phyloP scores from a whole-genome alignment of 2,797 vertebrate genomes.

The Apogon talboti region DNA sequence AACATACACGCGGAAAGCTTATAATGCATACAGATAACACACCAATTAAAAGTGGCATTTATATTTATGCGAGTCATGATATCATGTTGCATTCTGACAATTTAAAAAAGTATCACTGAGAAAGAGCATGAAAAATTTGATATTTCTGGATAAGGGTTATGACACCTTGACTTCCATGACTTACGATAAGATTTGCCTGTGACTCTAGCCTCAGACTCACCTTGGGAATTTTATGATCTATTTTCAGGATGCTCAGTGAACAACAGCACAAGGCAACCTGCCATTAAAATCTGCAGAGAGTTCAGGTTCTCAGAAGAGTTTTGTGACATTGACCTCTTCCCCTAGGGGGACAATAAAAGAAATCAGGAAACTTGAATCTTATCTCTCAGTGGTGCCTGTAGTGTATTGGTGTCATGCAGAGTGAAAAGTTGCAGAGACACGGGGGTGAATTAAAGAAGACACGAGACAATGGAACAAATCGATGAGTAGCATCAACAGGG shows the following conservation, averaged over 20 bases:
- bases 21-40: no score
- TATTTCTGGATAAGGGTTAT: neutral
- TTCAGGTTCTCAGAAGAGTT: conserved; percentile 41
- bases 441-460: conserved; percentile 23
- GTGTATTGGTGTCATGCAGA: conserved; percentile 21
- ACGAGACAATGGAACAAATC: neutral
- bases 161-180: conserved; percentile 6
- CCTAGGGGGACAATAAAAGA: conserved; percentile 30
- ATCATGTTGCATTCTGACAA: neutral
- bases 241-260: conserved; percentile 40
- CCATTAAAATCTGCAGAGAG: conserved; percentile 29
- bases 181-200: neutral
- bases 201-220: conserved; percentile 8
- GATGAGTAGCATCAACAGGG: neutral
- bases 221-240: conserved; percentile 24
- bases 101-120: neutral
- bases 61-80: no score
- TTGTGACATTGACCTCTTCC: conserved; percentile 37
- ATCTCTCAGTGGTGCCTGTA: conserved; percentile 13
- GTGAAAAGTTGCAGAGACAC: conserved; percentile 26
- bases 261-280: conserved; percentile 3
- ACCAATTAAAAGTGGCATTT: no score
- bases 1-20: no score
- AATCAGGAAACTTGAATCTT: conserved; percentile 15
- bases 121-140: neutral